Evolutionary conservation across 2,888 invertebrate genomes (phyloP).

Genomic region (Lasioglossum morio): DNA sequence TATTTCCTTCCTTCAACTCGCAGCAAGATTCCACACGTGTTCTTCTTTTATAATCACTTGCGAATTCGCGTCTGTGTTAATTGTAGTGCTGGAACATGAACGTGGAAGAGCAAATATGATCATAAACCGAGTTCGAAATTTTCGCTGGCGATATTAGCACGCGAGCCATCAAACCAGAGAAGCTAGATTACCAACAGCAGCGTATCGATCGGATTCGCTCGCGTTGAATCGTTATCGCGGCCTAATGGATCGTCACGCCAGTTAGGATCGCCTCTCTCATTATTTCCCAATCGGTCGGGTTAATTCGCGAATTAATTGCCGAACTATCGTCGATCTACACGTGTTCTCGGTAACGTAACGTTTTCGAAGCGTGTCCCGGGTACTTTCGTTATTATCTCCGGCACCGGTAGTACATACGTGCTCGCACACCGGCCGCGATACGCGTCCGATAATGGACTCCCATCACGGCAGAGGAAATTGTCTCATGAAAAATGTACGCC

Average conservation of each 20-base stretch:
- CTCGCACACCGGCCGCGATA: conserved; percentile 57
- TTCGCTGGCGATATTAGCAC: background rate
- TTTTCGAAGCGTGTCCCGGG: conserved; percentile 68
- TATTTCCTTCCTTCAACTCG: background rate
- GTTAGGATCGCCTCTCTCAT: conserved; percentile 34
- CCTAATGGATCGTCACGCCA: conserved; percentile 33
- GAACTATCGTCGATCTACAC: conserved; percentile 78
- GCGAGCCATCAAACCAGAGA: background rate
- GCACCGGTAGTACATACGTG: conserved; percentile 31
- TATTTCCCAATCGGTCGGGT: conserved; percentile 49
- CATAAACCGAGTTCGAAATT: background rate
- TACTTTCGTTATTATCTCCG: conserved; percentile 66
- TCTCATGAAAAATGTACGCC: conserved; percentile 79
- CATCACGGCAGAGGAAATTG: conserved; percentile 78
- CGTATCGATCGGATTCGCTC: conserved; percentile 18
- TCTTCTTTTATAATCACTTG: background rate
- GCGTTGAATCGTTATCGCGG: conserved; percentile 8
- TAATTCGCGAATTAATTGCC: conserved; percentile 73
- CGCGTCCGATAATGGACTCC: conserved; percentile 72
- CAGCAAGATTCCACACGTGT: background rate
- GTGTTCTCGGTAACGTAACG: conserved; percentile 71
- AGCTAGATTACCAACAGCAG: background rate
- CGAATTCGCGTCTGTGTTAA: background rate
- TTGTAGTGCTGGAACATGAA: background rate
- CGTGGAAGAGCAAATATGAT: background rate